phyloP scores from a whole-genome alignment of 2,113 vertebrate species.

The Xiphorhynchus elegans region DNA sequence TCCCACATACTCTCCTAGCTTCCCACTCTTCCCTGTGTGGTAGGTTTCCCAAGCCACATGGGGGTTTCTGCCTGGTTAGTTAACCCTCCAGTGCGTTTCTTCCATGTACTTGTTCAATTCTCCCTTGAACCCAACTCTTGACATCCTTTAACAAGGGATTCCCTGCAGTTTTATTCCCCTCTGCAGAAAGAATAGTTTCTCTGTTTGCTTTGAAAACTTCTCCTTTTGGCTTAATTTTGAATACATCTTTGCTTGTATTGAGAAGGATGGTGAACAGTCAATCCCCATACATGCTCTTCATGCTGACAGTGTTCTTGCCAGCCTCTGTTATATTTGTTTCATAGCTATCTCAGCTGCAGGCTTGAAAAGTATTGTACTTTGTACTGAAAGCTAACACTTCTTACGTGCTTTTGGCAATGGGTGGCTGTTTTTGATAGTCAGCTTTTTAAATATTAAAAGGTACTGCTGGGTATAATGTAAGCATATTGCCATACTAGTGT shows the following conservation, averaged over 20 bases:
- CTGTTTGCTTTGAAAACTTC: not conserved
- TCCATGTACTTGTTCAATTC: not conserved
- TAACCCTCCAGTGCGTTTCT: not conserved
- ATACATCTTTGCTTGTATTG: not conserved
- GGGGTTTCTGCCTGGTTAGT: not conserved
- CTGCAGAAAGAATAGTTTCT: not conserved
- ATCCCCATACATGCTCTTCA: rapidly evolving
- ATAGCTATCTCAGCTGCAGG: not conserved
- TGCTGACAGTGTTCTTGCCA: not conserved
- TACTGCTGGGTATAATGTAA: not conserved
- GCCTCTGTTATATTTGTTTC: not conserved
- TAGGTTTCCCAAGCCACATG: not conserved
- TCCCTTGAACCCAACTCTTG: not conserved
- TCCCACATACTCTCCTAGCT: not conserved
- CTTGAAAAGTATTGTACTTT: not conserved
- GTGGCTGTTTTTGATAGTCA: not conserved
- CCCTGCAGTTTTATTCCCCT: rapidly evolving
- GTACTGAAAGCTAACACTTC: not conserved
- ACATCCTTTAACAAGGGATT: not conserved
- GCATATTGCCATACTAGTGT: not conserved
- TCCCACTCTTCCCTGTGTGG: not conserved
- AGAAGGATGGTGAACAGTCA: not conserved
- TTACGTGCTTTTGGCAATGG: not conserved
- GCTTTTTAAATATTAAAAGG: not conserved
- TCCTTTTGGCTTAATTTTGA: not conserved